These are phyloP conservation scores for Rhinogobio ventralis DNA, from an alignment of 2,797 vertebrate species.

Conservation along the genomic window DNA sequence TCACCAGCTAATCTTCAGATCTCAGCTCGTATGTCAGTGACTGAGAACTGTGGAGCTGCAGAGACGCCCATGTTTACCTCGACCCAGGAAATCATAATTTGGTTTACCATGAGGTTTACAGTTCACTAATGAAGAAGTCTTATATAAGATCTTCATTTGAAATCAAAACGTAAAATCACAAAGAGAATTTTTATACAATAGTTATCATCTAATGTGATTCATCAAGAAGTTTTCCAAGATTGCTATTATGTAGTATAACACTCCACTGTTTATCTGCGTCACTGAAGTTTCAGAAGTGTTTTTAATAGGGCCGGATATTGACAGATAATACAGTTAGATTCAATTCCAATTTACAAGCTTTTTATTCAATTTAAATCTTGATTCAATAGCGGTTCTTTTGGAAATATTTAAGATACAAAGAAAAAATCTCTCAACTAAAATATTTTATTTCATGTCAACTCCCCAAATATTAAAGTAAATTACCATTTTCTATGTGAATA, in stretches of 20 bases:
- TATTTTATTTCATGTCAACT: not conserved
- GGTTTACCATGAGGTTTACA: too few relatives aligned
- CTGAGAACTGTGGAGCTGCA: not conserved
- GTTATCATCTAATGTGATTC: not conserved
- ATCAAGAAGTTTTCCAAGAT: not conserved
- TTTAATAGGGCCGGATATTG: too few relatives aligned
- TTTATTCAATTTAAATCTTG: not conserved
- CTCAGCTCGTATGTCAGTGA: not conserved
- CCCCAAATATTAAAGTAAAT: not conserved
- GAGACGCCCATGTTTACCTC: not conserved
- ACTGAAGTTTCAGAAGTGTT: too few relatives aligned
- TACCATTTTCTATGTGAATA: not conserved
- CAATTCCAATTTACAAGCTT: not conserved
- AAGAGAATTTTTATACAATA: not conserved
- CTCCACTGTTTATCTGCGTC: too few relatives aligned
- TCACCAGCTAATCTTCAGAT: not conserved
- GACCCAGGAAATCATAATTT: not conserved
- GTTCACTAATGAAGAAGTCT: not conserved
- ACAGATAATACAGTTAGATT: not conserved
- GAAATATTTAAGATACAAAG: not conserved
- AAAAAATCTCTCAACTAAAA: not conserved
- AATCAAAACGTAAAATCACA: not conserved
- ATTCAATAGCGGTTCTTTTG: not conserved
- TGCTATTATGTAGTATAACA: too few relatives aligned
- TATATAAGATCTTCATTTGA: not conserved